Evolutionary conservation across 2,888 invertebrate genomes (phyloP), one percentile per base, ranked within the genome.

Genomic region (Aphodius granarius): DNA sequence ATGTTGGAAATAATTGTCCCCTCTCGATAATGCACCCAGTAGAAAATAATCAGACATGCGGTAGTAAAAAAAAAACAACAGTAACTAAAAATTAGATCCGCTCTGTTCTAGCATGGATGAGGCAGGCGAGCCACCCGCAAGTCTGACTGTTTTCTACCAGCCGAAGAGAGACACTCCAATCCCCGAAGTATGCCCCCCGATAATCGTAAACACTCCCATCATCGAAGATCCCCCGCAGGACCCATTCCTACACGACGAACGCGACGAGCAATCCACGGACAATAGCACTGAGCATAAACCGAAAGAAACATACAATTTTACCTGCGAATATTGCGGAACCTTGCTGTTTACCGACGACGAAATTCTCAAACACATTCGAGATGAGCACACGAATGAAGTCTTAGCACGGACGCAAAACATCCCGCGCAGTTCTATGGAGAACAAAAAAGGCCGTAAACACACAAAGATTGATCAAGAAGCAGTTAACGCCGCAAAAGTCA

Each of bases 401-500:
- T 63, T 74, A 20, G 75, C 73, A 16, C 66, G 64, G 43, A 23
- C 72, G 9, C 62, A 73, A 5, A 71, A 71, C 6, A 65, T 68
- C 6, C 72, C 65, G 13, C 74, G 75, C 65, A 63, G 17, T n/a
- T 64, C 72, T 17, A n/a, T 3, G 43, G 78, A 22, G 20, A 81
- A 79, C 70, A 81, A 80, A 64, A 77, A 79, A 68, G 80, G 80
- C 71, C 76, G 82, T 23, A 83, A 82, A 78, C 81, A 83, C 63
- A 84, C 82, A 2, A 87, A 86, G 79, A 81, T 86, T 16, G 85
- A 87, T 75, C 85, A 89, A 71, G 89, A 89, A 71, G 83, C 88
- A 16, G 84, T 89, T 0, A 85, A 85, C 76, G 83, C 81, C 5
- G 86, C 86, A 3, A 86, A 86, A 81, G 83, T 87, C 15, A 85